Evolutionary conservation across 53 echinoderm and acorn worm species (phyloP).

Genomic region (Paracentrotus lividus): DNA sequence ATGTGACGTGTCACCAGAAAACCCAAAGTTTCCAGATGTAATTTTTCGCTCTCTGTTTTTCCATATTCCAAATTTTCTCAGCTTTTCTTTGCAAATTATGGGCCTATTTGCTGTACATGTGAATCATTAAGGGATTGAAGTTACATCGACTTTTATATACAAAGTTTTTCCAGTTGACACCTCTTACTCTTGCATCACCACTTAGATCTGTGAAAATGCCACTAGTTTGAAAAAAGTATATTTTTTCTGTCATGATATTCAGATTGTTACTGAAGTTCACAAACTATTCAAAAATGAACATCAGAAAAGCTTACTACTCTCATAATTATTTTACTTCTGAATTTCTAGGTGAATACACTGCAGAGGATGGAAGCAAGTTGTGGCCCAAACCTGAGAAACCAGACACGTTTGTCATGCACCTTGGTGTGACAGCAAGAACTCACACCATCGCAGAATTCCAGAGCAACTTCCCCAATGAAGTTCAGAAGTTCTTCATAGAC

Average conservation of each 20-base stretch:
- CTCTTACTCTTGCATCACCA: neutral
- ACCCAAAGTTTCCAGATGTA: too few species aligned
- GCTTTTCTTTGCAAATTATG: too few species aligned
- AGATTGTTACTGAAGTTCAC: neutral
- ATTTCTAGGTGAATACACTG: conserved; percentile 70
- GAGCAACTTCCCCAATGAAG: conserved; percentile 97
- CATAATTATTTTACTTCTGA: neutral
- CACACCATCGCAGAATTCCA: conserved; percentile 99
- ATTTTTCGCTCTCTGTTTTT: too few species aligned
- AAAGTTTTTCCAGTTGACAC: neutral
- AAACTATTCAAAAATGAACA: neutral
- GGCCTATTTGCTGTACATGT: too few species aligned
- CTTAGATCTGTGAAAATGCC: neutral
- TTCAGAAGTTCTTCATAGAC: conserved; percentile 93
- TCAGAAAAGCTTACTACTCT: neutral
- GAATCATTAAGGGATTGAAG: too few species aligned
- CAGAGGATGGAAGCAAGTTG: conserved; percentile 85
- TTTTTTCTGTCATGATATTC: neutral
- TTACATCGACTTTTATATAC: too few species aligned
- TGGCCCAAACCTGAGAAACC: conserved; percentile 88
- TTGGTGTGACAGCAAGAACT: conserved; percentile 92
- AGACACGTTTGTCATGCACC: conserved; percentile 89
- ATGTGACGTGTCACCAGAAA: too few species aligned
- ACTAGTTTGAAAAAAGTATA: neutral
- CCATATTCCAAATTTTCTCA: too few species aligned